phyloP scores from a whole-genome alignment of 2,797 vertebrate species.

The Sarcoramphus papa region DNA sequence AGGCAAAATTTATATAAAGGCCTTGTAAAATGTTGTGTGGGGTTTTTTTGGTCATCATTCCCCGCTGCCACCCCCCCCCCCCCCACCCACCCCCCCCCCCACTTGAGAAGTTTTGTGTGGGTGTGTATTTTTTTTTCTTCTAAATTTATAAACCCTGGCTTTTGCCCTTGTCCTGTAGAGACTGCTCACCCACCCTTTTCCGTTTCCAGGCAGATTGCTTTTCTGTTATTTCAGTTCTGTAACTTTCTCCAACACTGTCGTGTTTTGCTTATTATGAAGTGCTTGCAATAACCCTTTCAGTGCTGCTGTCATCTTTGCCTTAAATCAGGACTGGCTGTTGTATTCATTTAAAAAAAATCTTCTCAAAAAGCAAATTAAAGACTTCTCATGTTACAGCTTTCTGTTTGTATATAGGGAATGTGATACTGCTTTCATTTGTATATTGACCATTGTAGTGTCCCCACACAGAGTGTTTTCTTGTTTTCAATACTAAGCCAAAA shows the following conservation, averaged over 20 bases:
- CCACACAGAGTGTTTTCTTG: not conserved
- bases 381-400: not conserved
- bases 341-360: not conserved
- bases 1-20: slow-evolving; percentile 28
- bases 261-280: slow-evolving; percentile 6
- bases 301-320: not conserved
- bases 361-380: not conserved
- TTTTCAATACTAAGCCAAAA: not conserved
- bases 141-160: slow-evolving; percentile 34
- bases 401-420: not conserved
- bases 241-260: not conserved
- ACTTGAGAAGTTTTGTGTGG: slow-evolving; percentile 22
- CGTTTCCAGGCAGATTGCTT: slow-evolving; percentile 9
- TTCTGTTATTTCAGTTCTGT: slow-evolving; percentile 22
- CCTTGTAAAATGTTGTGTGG: not conserved
- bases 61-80: too few relatives aligned
- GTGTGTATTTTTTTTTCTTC: slow-evolving; percentile 47
- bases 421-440: not conserved
- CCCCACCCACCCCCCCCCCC: fast-evolving
- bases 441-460: not conserved
- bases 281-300: slow-evolving; percentile 32
- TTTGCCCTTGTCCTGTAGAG: slow-evolving; percentile 38
- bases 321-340: not conserved
- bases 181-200: slow-evolving; percentile 47
- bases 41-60: too few relatives aligned